Evolutionary conservation across 2,797 vertebrate genomes (phyloP).

Genomic region (Liasis olivaceus): DNA sequence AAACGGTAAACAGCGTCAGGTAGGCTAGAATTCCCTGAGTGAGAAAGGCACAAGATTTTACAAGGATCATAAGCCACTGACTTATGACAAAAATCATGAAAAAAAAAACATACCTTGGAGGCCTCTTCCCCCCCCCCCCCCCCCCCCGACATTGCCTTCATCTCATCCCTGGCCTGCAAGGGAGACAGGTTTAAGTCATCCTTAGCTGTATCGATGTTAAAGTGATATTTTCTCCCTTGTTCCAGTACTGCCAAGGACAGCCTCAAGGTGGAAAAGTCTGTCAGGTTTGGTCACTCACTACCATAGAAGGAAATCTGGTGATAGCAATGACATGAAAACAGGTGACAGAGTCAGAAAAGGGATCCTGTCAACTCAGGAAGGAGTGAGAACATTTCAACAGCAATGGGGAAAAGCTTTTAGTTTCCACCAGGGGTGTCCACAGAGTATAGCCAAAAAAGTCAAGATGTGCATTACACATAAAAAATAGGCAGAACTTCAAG

Average conservation of each 20-base stretch:
- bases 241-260: neutral
- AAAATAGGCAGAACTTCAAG: neutral
- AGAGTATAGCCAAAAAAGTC: neutral
- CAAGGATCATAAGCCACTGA: neutral
- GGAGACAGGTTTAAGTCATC: neutral
- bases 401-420: neutral
- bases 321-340: neutral
- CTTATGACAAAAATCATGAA: neutral
- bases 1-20: conserved; percentile 27
- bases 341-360: neutral
- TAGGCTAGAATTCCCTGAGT: neutral
- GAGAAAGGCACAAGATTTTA: neutral
- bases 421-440: neutral
- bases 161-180: neutral
- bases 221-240: neutral
- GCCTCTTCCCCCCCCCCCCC: neutral
- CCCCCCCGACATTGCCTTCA: neutral
- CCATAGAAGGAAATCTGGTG: neutral
- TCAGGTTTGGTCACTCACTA: neutral
- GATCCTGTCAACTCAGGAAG: neutral
- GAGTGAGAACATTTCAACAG: neutral
- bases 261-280: neutral
- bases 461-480: neutral
- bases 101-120: neutral
- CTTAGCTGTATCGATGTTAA: neutral